Evolutionary conservation across 2,113 vertebrate species (phyloP).

Genomic region (Catharus bicknelli): DNA sequence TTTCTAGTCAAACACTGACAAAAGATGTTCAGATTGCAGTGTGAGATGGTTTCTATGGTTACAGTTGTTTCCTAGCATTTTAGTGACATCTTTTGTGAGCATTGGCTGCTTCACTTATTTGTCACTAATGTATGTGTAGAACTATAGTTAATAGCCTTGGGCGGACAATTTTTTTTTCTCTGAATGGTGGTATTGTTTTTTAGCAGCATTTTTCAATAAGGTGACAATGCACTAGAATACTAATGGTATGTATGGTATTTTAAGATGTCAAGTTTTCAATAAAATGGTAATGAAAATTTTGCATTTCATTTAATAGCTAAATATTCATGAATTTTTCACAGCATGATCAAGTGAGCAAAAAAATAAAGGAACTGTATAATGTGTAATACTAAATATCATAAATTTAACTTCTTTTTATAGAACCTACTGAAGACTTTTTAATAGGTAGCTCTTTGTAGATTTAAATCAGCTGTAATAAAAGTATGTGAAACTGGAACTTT

Average conservation of each 20-base stretch:
- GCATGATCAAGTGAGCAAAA: conserved; percentile 77
- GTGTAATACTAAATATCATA: conserved; percentile 75
- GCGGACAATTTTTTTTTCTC: conserved; percentile 80
- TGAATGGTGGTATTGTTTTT: conserved; percentile 85
- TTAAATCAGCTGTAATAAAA: conserved; percentile 67
- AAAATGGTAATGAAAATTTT: conserved; percentile 86
- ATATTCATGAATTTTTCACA: conserved; percentile 85
- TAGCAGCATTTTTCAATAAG: conserved; percentile 85
- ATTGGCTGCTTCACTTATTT: conserved; percentile 87
- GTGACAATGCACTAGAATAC: conserved; percentile 85
- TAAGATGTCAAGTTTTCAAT: conserved; percentile 86
- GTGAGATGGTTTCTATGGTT: conserved; percentile 87
- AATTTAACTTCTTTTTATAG: conserved; percentile 75
- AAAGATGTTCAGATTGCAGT: conserved; percentile 87
- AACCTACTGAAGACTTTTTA: conserved; percentile 70
- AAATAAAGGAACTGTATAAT: conserved; percentile 81
- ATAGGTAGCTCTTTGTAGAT: conserved; percentile 66
- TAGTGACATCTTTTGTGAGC: conserved; percentile 87
- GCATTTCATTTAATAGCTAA: conserved; percentile 86
- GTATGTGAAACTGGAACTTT: conserved; percentile 65
- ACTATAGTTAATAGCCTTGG: conserved; percentile 86
- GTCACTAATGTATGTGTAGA: conserved; percentile 87
- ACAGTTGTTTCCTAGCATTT: conserved; percentile 88
- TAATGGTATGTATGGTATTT: conserved; percentile 87
- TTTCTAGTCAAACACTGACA: conserved; percentile 86